Conservation (phyloP, 2,113 vertebrate genomes). For the Dasyprocta punctata region DNA sequence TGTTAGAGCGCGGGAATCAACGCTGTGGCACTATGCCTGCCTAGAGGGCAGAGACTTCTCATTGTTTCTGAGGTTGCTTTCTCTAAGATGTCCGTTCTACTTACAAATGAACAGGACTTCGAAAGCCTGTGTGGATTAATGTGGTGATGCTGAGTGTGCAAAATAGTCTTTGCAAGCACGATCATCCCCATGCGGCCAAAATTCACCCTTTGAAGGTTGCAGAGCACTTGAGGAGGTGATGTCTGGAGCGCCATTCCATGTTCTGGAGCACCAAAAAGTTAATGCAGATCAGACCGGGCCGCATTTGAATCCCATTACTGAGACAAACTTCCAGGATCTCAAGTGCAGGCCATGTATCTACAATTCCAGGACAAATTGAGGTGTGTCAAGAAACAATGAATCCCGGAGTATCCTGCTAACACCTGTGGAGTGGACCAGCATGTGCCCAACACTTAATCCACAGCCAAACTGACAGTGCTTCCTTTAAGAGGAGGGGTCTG, state of each 20-base stretch:
- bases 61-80: background rate
- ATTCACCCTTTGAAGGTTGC: background rate
- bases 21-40: fast-evolving
- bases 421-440: background rate
- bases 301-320: background rate
- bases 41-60: background rate
- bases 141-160: background rate
- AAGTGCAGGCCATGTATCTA: background rate
- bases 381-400: background rate
- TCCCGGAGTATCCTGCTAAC: background rate
- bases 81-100: background rate
- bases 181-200: background rate
- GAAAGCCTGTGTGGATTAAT: background rate
- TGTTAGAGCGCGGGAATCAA: too few species aligned
- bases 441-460: background rate
- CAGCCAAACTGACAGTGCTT: background rate
- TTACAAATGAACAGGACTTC: background rate
- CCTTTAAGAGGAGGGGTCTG: background rate
- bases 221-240: background rate
- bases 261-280: background rate
- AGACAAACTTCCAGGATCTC: background rate
- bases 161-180: background rate
- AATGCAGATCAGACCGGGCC: background rate
- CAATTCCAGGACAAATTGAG: background rate
- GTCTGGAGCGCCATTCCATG: background rate